Conservation (phyloP, 2,113 vertebrate species). For the Phalacrocorax brasilianus region DNA sequence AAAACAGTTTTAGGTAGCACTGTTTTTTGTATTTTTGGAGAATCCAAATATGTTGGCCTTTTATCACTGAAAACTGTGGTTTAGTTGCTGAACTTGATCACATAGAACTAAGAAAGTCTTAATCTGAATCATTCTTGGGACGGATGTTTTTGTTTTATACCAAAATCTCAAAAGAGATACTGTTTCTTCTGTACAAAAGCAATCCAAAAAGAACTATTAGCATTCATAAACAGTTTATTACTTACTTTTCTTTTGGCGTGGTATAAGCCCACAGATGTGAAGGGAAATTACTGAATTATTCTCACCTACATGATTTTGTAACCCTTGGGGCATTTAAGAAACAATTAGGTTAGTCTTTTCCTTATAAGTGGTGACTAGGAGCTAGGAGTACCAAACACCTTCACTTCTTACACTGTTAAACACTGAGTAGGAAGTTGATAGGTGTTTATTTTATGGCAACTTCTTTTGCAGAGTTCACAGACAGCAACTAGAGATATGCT, state of each 20-base stretch:
- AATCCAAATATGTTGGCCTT: background rate
- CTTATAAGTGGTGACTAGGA: background rate
- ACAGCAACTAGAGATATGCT: background rate
- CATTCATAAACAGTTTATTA: background rate
- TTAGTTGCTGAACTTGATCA: background rate
- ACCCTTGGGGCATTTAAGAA: background rate
- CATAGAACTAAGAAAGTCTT: background rate
- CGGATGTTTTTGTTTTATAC: background rate
- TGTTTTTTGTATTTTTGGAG: background rate
- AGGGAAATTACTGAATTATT: background rate
- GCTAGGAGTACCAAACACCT: background rate
- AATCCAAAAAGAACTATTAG: background rate
- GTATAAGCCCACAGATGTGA: background rate
- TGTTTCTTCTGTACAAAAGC: background rate
- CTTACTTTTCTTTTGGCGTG: background rate
- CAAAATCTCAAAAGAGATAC: background rate
- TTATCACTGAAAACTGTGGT: background rate
- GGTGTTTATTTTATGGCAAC: background rate
- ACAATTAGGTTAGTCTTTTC: background rate
- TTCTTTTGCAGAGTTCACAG: background rate
- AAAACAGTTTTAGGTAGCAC: background rate
- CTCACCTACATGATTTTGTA: background rate
- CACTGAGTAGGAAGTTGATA: background rate
- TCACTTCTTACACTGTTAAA: background rate
- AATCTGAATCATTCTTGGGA: background rate